Percentiles rank a stretch among this genome's conserved stretches.
These are phyloP conservation scores for Chironomus tepperi DNA, from an alignment of 1,140 invertebrate species.

Conservation along the genomic window DNA sequence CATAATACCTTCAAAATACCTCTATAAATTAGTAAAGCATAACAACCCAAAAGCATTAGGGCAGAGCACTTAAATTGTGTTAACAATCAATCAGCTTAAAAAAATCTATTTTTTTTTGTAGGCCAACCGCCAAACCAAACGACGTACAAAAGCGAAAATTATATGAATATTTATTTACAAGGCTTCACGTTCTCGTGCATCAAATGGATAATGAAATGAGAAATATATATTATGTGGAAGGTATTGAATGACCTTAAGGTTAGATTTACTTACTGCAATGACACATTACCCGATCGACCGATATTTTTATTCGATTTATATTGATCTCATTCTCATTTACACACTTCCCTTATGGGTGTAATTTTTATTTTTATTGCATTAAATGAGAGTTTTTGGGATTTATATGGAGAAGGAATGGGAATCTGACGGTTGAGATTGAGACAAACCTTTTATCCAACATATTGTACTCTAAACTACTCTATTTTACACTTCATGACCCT, in stretches of 20 bases:
- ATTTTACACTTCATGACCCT: too few relatives aligned
- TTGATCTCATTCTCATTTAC: background rate
- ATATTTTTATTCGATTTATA: background rate
- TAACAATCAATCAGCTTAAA: constrained; percentile 2
- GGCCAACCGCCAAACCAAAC: background rate
- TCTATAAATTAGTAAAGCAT: too few relatives aligned
- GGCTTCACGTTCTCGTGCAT: constrained; percentile 5
- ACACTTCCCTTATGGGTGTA: background rate
- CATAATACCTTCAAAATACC: too few relatives aligned
- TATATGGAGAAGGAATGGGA: too few relatives aligned
- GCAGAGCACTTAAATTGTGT: background rate
- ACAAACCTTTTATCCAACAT: background rate
- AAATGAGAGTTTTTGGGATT: too few relatives aligned
- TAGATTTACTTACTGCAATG: background rate
- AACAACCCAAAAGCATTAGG: too few relatives aligned
- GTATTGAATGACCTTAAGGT: background rate
- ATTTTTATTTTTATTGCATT: too few relatives aligned
- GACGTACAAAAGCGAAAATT: background rate
- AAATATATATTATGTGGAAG: background rate
- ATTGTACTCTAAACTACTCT: too few relatives aligned
- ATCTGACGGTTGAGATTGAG: background rate
- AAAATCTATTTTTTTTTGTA: background rate
- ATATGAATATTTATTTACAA: background rate
- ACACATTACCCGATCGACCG: background rate
- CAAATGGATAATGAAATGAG: background rate